These are phyloP conservation scores for Andrena cerasifolii DNA, from an alignment of 1,140 invertebrate species.

Conservation along the genomic window DNA sequence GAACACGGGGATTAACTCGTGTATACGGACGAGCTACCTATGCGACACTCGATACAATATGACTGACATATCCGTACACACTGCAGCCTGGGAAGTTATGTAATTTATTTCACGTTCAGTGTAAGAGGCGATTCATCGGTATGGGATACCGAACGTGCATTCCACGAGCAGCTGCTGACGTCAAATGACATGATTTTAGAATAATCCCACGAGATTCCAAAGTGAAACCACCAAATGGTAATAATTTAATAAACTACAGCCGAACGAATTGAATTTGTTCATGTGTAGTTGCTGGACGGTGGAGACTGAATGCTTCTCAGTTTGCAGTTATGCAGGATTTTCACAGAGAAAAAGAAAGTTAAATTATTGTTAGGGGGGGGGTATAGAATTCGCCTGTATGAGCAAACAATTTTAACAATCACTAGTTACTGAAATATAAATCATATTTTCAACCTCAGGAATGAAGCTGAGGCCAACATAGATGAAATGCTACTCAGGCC, in stretches of 20 bases:
- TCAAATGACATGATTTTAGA: not conserved
- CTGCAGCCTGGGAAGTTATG: constrained; percentile 32
- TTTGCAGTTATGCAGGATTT: no score
- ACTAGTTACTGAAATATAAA: no score
- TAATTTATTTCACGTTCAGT: constrained; percentile 60
- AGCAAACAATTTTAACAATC: no score
- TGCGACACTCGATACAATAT: not conserved
- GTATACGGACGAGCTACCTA: not conserved
- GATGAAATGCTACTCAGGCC: no score
- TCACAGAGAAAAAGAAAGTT: no score
- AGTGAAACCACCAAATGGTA: not conserved
- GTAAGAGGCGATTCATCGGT: constrained; percentile 42
- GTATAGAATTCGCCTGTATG: no score
- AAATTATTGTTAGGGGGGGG: no score
- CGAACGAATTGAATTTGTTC: not conserved
- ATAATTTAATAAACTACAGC: constrained; percentile 40
- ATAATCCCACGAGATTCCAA: not conserved
- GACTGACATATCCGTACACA: not conserved
- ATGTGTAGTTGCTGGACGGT: no score
- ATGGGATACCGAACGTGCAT: constrained; percentile 32
- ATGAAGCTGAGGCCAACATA: no score
- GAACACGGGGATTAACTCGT: constrained; percentile 8
- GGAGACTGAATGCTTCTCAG: no score
- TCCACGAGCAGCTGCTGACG: not conserved
- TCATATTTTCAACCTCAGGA: no score